A percentile compares a stretch with the other conserved stretches of the same genome.
These are phyloP conservation scores for Ochotona princeps DNA, from an alignment of 2,113 vertebrate genomes.

Conservation along the genomic window DNA sequence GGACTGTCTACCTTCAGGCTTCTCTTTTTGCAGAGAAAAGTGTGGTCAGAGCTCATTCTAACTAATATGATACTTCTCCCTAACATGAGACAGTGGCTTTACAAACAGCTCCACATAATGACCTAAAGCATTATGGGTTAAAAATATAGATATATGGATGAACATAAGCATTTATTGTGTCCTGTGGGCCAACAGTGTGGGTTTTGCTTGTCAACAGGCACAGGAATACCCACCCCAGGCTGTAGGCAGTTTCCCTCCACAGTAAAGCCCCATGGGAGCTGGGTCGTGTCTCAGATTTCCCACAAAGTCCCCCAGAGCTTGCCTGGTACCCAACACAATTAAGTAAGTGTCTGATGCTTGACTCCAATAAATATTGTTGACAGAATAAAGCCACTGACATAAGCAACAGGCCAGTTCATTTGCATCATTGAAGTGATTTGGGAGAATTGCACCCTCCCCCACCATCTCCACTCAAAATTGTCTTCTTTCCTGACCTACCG, in stretches of 20 bases:
- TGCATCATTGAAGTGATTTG: neutral
- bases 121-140: conserved; percentile 8
- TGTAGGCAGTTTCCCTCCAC: neutral
- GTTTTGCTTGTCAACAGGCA: neutral
- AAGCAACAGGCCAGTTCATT: neutral
- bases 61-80: neutral
- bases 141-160: conserved; percentile 1
- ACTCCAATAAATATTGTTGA: neutral
- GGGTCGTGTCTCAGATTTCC: neutral
- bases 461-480: neutral
- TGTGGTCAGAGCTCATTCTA: conserved; percentile 3
- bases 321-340: neutral
- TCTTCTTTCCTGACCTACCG: neutral
- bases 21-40: neutral
- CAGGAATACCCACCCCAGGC: neutral
- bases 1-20: neutral
- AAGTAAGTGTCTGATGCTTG: neutral
- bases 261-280: neutral
- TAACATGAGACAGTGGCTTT: conserved; percentile 34
- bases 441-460: neutral
- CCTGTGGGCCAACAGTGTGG: neutral
- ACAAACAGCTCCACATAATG: conserved; percentile 10
- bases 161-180: conserved; percentile 17
- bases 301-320: neutral
- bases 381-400: neutral